Conservation (phyloP, 1,140 invertebrate genomes). For the Diorhabda sublineata region DNA sequence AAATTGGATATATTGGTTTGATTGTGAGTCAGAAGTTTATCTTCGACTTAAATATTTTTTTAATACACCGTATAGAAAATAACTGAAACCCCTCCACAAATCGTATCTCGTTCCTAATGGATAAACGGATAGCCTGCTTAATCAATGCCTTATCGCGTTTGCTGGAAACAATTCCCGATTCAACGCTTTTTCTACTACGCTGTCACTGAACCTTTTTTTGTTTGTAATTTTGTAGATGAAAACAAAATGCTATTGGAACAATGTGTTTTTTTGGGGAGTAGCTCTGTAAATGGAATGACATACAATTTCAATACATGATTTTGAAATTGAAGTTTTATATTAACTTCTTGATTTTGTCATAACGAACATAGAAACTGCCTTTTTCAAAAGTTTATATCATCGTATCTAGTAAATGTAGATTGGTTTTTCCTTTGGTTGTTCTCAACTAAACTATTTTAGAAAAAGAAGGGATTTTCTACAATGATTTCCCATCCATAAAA, state of each 20-base stretch:
- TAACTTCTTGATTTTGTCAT: no score
- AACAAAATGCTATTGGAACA: background rate
- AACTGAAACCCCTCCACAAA: background rate
- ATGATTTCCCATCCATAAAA: no score
- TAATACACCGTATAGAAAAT: background rate
- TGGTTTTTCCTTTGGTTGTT: no score
- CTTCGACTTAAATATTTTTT: background rate
- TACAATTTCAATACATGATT: no score
- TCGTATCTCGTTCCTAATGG: background rate
- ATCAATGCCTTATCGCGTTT: slow-evolving; percentile 1
- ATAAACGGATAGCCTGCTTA: slow-evolving; percentile 2
- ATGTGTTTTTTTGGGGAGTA: no score
- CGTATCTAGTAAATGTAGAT: no score
- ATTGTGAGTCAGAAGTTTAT: background rate
- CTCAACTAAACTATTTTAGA: no score
- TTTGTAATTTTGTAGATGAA: background rate
- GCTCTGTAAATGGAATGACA: no score
- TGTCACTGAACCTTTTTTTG: background rate
- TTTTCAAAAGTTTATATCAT: no score
- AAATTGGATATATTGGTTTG: background rate
- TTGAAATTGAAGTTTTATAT: no score
- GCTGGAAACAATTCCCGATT: slow-evolving; percentile 3
- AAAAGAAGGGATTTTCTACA: no score
- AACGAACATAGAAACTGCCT: no score
- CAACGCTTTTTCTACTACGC: background rate